Conservation (phyloP, 1,140 invertebrate genomes). For the Penaeus chinensis region DNA sequence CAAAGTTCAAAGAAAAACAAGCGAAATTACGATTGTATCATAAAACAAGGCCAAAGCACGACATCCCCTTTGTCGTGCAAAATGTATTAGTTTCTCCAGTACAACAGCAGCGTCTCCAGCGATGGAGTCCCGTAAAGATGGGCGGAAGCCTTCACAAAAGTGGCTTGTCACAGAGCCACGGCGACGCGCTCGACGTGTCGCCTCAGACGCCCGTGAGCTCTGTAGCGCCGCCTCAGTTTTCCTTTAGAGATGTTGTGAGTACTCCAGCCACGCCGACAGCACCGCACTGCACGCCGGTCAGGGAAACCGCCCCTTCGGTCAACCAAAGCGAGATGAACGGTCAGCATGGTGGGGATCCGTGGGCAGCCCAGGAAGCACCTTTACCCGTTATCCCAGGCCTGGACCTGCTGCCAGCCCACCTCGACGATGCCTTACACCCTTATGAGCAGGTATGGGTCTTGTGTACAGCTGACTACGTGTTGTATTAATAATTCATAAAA, state of each 20-base stretch:
- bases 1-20: conserved; percentile 63
- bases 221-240: conserved; percentile 54
- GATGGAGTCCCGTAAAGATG: conserved; percentile 36
- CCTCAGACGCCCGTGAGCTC: conserved; percentile 55
- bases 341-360: conserved; percentile 17
- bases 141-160: conserved; percentile 50
- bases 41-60: conserved; percentile 54
- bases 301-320: conserved; percentile 36
- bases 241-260: conserved; percentile 60
- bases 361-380: conserved; percentile 37
- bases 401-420: conserved; percentile 55
- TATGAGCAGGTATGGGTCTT: conserved; percentile 38
- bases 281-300: conserved; percentile 52
- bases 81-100: conserved; percentile 54
- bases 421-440: conserved; percentile 54
- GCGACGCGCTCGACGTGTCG: conserved; percentile 58
- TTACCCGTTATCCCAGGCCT: conserved; percentile 57
- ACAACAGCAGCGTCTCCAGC: conserved; percentile 32
- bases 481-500: neutral
- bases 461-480: neutral
- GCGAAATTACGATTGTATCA: conserved; percentile 61
- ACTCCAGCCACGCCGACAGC: conserved; percentile 53
- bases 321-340: neutral
- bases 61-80: conserved; percentile 57
- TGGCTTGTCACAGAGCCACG: conserved; percentile 59